Evolutionary conservation across 2,888 invertebrate genomes (phyloP).

Genomic region (Kryphioiulus occultus): DNA sequence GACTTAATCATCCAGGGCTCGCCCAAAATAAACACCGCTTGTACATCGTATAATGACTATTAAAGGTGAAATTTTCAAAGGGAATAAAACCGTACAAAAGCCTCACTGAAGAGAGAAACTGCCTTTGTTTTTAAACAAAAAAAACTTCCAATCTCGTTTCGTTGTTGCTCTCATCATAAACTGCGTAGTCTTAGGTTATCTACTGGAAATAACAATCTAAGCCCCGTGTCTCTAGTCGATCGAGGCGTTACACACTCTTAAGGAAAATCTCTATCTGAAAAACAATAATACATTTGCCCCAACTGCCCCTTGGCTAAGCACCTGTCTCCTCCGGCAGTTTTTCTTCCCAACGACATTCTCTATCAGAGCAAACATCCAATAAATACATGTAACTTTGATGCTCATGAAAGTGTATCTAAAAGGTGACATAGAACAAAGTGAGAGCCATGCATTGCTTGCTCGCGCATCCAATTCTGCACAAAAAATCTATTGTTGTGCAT

Average conservation of each 20-base stretch:
- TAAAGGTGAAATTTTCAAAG: background rate
- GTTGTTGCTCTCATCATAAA: background rate
- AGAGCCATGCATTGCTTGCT: background rate
- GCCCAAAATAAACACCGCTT: background rate
- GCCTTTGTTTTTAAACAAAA: background rate
- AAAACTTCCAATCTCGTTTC: background rate
- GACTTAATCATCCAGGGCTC: background rate
- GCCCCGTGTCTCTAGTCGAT: background rate
- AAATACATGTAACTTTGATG: slow-evolving; percentile 35
- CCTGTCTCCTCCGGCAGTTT: slow-evolving; percentile 12
- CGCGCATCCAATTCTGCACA: background rate
- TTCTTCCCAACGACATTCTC: background rate
- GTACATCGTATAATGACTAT: background rate
- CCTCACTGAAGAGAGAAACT: background rate
- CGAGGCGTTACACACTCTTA: slow-evolving; percentile 25
- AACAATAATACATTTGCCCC: slow-evolving; percentile 31
- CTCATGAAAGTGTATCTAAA: background rate
- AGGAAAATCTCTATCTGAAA: background rate
- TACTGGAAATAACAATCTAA: slow-evolving; percentile 26
- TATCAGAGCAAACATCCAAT: slow-evolving; percentile 26
- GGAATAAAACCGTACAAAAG: background rate
- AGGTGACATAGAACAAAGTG: slow-evolving; percentile 26
- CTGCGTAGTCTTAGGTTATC: background rate
- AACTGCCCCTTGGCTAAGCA: slow-evolving; percentile 9
- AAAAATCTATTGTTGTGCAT: slow-evolving; percentile 14